phyloP scores from a whole-genome alignment of 1,140 invertebrate genomes.

The Penaeus chinensis region DNA sequence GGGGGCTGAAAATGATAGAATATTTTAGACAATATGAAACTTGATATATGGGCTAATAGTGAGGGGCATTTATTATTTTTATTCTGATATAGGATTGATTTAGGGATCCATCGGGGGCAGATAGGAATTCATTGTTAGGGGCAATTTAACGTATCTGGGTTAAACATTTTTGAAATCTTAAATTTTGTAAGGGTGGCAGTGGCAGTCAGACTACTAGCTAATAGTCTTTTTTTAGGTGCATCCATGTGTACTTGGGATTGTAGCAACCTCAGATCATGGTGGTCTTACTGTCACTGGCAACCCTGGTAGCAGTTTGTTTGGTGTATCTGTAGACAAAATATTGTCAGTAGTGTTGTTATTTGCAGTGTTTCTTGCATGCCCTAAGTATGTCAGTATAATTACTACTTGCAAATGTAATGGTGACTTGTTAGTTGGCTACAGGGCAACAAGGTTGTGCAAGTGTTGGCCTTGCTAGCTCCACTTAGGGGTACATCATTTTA shows the following conservation, averaged over 20 bases:
- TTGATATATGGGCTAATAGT: conserved; percentile 29
- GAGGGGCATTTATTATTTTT: conserved; percentile 32
- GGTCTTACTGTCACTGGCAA: conserved; percentile 10
- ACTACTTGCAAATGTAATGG: conserved; percentile 41
- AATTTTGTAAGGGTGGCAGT: conserved; percentile 31
- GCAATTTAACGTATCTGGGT: conserved; percentile 44
- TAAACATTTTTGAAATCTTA: conserved; percentile 39
- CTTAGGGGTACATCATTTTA: not conserved
- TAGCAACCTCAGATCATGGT: conserved; percentile 29
- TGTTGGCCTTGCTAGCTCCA: not conserved
- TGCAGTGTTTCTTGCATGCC: conserved; percentile 61
- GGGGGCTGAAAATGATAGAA: conserved; percentile 18
- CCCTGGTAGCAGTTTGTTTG: conserved; percentile 56
- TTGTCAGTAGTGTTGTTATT: conserved; percentile 57
- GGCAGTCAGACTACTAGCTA: conserved; percentile 26
- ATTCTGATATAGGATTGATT: conserved; percentile 20
- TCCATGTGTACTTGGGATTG: conserved; percentile 37
- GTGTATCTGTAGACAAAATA: conserved; percentile 57
- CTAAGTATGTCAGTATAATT: conserved; percentile 44
- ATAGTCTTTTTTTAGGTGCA: conserved; percentile 28
- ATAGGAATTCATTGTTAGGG: conserved; percentile 38
- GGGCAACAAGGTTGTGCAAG: conserved; percentile 12
- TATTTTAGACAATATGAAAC: not conserved
- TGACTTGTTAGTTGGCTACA: conserved; percentile 41
- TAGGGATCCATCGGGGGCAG: conserved; percentile 55